Conservation (phyloP, 2,888 invertebrate genomes). For the Lithophane leautieri region DNA sequence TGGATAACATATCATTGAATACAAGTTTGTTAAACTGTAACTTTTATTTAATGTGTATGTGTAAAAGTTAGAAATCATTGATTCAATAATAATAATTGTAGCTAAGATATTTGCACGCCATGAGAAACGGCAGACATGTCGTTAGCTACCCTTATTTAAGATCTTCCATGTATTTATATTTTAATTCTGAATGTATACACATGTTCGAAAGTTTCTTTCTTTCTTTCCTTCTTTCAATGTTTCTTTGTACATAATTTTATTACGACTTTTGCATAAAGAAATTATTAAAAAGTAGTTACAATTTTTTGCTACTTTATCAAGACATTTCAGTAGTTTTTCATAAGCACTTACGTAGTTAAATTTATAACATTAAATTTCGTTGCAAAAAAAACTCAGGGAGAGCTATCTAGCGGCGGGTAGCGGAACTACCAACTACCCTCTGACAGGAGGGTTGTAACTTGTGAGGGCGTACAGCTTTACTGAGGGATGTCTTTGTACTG, state of each 20-base stretch:
- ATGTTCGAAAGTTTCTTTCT: no score
- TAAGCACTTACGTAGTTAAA: not conserved
- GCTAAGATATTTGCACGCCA: no score
- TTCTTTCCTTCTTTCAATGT: no score
- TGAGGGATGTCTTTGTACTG: not conserved
- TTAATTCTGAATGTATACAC: no score
- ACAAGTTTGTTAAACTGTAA: no score
- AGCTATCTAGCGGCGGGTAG: slow-evolving; percentile 71
- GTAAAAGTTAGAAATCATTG: no score
- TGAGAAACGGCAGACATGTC: no score
- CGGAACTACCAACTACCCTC: slow-evolving; percentile 62
- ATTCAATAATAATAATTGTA: no score
- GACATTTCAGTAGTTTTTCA: not conserved
- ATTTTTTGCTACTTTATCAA: not conserved
- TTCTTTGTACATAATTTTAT: not conserved
- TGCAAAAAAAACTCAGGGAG: slow-evolving; percentile 8
- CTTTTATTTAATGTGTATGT: no score
- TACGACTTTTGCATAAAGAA: not conserved
- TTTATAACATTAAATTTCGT: not conserved
- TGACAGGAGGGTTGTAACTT: slow-evolving; percentile 56
- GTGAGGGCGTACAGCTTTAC: slow-evolving; percentile 13
- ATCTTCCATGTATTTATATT: no score
- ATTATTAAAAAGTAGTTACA: not conserved
- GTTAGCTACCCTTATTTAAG: no score
- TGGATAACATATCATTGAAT: no score